Evolutionary conservation across 2,888 invertebrate species (phyloP).

Genomic region (Serripes groenlandicus): DNA sequence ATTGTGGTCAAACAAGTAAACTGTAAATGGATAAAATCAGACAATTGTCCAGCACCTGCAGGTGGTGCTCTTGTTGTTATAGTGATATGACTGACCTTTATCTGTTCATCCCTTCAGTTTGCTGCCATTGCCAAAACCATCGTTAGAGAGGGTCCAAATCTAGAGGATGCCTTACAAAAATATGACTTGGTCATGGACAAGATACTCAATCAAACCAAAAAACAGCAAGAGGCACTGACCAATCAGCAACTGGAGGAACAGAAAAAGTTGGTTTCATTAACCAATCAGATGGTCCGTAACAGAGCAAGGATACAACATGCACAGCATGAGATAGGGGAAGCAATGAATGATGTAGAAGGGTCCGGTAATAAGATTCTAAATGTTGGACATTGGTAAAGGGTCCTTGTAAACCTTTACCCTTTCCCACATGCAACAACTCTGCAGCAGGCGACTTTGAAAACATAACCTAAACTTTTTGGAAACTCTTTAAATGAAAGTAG

Average conservation of each 20-base stretch:
- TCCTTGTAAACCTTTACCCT: too few relatives aligned
- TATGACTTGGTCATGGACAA: slow-evolving; percentile 65
- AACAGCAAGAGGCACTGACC: slow-evolving; percentile 16
- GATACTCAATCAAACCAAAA: slow-evolving; percentile 58
- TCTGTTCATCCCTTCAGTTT: too few relatives aligned
- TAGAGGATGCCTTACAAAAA: slow-evolving; percentile 65
- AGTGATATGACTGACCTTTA: too few relatives aligned
- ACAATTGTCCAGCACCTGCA: too few relatives aligned
- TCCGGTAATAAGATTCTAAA: slow-evolving; percentile 73
- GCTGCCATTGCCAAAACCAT: slow-evolving; percentile 72
- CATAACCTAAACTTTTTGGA: too few relatives aligned
- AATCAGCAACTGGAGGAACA: slow-evolving; percentile 24
- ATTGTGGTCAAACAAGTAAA: too few relatives aligned
- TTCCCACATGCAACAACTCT: too few relatives aligned
- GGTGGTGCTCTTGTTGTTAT: too few relatives aligned
- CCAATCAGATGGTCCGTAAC: slow-evolving; percentile 68
- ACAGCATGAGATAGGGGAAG: slow-evolving; percentile 60
- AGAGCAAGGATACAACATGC: slow-evolving; percentile 73
- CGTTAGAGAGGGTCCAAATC: slow-evolving; percentile 71
- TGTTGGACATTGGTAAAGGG: slow-evolving; percentile 75
- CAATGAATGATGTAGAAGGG: slow-evolving; percentile 63
- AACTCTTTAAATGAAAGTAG: too few relatives aligned
- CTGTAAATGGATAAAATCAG: too few relatives aligned
- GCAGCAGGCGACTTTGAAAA: too few relatives aligned
- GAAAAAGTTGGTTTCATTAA: slow-evolving; percentile 44